Percentiles rank a stretch among this genome's conserved stretches.
Conservation (phyloP, 30 jellyfish, hydroid and myxozoan genomes). For the Hydractinia symbiolongicarpus region DNA sequence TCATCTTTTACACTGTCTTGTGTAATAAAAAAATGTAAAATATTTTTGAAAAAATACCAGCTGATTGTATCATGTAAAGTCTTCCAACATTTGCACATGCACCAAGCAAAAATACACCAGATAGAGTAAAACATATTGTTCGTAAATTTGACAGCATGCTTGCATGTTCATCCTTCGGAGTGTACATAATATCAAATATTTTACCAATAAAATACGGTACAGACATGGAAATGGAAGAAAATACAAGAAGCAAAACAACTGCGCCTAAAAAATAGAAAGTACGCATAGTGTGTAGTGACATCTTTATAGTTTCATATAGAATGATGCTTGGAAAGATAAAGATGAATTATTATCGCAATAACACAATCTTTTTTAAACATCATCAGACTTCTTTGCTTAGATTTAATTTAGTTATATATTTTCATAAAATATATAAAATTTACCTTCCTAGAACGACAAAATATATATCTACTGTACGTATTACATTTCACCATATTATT, state of each 20-base stretch:
- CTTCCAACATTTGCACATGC: constrained; percentile 91
- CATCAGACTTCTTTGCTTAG: too few species aligned
- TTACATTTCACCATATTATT: too few species aligned
- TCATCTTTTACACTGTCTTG: background rate
- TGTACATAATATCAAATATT: constrained; percentile 79
- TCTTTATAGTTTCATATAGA: too few species aligned
- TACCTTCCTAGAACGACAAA: too few species aligned
- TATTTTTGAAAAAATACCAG: constrained; percentile 38
- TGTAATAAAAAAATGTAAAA: background rate
- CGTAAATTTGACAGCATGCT: constrained; percentile 73
- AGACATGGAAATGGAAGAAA: constrained; percentile 87
- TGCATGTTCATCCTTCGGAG: constrained; percentile 50
- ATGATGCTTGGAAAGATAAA: too few species aligned
- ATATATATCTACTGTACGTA: too few species aligned
- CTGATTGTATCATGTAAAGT: constrained; percentile 75
- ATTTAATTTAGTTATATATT: too few species aligned
- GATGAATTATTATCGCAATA: too few species aligned
- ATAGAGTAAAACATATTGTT: constrained; percentile 51
- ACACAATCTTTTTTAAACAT: too few species aligned
- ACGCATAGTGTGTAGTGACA: background rate
- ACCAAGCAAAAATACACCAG: constrained; percentile 71
- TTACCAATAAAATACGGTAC: constrained; percentile 97
- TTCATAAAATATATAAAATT: too few species aligned
- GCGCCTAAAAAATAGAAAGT: constrained; percentile 48
- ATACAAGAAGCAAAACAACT: constrained; percentile 55